Evolutionary conservation across 2,888 invertebrate species (phyloP), one percentile per base, ranked within the genome.

Genomic region (Furcula furcula): DNA sequence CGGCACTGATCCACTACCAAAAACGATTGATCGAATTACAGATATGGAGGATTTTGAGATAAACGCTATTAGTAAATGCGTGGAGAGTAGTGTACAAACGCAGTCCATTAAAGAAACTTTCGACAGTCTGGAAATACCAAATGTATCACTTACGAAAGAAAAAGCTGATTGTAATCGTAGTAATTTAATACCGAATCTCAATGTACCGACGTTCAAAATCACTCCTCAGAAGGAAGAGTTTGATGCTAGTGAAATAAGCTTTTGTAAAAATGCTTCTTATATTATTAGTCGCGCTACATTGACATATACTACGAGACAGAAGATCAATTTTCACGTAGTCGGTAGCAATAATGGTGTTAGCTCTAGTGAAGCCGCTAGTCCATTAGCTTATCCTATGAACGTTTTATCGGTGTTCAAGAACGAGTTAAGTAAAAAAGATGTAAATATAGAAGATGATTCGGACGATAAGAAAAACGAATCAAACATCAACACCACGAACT

Each of bases 41-140:
- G 65, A 75, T 50, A 70, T 65, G 35, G 61, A 65, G 31, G 51
- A 55, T 16, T 43, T 43, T 33, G 47, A 64, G 41, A 51, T 64
- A 7, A 49, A 60, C 16, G 41, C 51, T n/a, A 45, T 54, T 13
- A 61, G 48, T 33, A 65, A 52, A 12, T 60, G 46, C 31, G 34
- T 55, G n/a, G 55, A 63, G 7, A 66, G 45, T 37, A 51, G 52
- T 11, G 34, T 63, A 12, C 67, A 71, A 43, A 67, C 67, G 5
- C 66, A 76, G 34, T 32, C 60, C 7, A 41, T 57, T 5, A 64
- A 62, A 35, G 56, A 70, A 37, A 46, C 61, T 26, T 85, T 74
- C 52, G 87, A 85, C 55, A 78, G 65, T 59, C 82, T 87, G 11
- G 69, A 78, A 41, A 77, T 87, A 77, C 87, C 87, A 62, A 81